A percentile compares a stretch with the other conserved stretches of the same genome.
phyloP scores from a whole-genome alignment of 2,888 invertebrate genomes.

The Ormyrus thymus region DNA sequence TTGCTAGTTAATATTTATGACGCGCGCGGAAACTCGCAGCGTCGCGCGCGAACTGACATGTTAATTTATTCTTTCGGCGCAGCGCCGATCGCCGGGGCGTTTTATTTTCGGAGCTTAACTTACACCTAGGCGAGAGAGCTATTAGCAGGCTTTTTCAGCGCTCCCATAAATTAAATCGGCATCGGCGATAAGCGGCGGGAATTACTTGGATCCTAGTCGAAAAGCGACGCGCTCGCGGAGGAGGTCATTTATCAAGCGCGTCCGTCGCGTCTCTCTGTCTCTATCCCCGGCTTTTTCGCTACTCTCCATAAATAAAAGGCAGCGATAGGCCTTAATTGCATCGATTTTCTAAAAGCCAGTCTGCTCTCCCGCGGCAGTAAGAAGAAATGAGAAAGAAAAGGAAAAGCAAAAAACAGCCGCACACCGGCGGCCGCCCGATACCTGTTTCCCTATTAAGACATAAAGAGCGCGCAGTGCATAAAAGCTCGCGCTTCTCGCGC shows the following conservation, averaged over 20 bases:
- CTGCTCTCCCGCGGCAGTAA: not conserved
- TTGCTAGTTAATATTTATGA: slow-evolving; percentile 44
- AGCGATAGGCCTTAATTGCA: slow-evolving; percentile 48
- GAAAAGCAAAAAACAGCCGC: not conserved
- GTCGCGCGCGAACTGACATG: slow-evolving; percentile 29
- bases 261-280: not conserved
- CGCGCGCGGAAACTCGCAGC: slow-evolving; percentile 27
- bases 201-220: not conserved
- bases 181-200: not conserved
- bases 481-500: too few relatives aligned
- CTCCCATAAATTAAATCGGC: not conserved
- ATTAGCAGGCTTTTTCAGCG: slow-evolving; percentile 9
- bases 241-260: not conserved
- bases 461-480: slow-evolving; percentile 24
- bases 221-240: not conserved
- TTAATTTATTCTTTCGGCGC: slow-evolving; percentile 42
- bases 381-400: slow-evolving; percentile 4
- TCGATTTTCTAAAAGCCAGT: slow-evolving; percentile 49
- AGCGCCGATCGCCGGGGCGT: not conserved
- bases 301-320: slow-evolving; percentile 45
- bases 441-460: slow-evolving; percentile 54
- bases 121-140: slow-evolving; percentile 1
- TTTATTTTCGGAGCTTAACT: not conserved
- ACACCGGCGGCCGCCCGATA: not conserved
- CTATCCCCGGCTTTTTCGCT: slow-evolving; percentile 1